Evolutionary conservation across 2,113 vertebrate genomes (phyloP).

Genomic region (Globicephala melas): DNA sequence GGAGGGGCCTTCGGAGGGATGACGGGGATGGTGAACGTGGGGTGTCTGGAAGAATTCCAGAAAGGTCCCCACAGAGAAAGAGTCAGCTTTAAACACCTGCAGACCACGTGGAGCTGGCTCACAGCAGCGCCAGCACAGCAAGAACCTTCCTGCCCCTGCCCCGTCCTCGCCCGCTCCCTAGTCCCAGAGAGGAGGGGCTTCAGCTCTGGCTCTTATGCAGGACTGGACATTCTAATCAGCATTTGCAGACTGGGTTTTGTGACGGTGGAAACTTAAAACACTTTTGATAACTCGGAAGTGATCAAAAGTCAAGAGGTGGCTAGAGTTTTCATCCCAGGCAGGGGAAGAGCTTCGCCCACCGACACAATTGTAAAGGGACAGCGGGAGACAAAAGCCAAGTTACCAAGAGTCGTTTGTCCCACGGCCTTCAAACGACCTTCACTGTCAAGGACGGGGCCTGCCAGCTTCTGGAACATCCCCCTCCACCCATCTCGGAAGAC

Average conservation of each 20-base stretch:
- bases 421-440: neutral
- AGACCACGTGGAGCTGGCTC: neutral
- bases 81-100: neutral
- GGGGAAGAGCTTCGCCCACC: neutral
- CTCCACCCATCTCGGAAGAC: neutral
- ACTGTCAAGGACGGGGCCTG: neutral
- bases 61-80: neutral
- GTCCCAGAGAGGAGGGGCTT: neutral
- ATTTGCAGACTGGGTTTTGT: neutral
- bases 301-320: neutral
- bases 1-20: accelerated
- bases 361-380: neutral
- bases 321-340: neutral
- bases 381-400: neutral
- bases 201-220: neutral
- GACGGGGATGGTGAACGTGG: neutral
- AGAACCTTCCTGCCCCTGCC: neutral
- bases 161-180: accelerated
- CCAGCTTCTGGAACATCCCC: neutral
- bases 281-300: neutral
- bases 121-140: accelerated
- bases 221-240: neutral
- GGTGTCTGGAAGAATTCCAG: neutral
- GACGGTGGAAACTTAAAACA: neutral
- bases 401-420: neutral